Conservation (phyloP, 2,113 vertebrate species). For the Colius striatus region DNA sequence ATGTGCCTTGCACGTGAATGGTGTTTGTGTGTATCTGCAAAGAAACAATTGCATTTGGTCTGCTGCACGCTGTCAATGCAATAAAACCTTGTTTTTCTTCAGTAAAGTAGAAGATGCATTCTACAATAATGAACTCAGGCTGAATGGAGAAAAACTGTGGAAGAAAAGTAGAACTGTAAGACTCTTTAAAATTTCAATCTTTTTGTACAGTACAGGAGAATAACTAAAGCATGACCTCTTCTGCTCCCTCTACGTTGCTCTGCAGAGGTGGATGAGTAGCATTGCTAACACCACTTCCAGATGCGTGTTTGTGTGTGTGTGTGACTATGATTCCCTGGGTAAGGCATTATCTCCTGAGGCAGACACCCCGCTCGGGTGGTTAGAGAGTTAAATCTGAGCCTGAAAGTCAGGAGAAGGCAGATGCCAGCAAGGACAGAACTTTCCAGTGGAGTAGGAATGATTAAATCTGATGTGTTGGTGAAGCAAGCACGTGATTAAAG, state of each 20-base stretch:
- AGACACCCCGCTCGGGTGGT: not conserved
- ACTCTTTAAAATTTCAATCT: not conserved
- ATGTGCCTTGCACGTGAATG: not conserved
- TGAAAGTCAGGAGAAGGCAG: not conserved
- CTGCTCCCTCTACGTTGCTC: not conserved
- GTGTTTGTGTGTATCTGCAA: slow-evolving; percentile 1
- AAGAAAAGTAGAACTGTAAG: slow-evolving; percentile 97
- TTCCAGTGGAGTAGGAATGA: not conserved
- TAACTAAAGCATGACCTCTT: not conserved
- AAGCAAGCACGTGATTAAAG: not conserved
- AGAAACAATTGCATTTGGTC: not conserved
- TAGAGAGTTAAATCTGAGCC: not conserved
- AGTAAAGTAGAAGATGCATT: slow-evolving; percentile 97
- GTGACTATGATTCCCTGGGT: not conserved
- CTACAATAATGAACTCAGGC: slow-evolving; percentile 89
- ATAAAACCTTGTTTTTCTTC: slow-evolving; percentile 58
- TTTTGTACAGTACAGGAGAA: not conserved
- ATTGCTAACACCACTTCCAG: not conserved
- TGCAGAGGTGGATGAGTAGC: not conserved
- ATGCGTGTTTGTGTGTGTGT: not conserved
- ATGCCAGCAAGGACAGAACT: not conserved
- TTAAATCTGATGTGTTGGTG: not conserved
- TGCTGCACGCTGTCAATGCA: slow-evolving; percentile 26
- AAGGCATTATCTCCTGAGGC: not conserved
- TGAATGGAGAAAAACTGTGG: slow-evolving; percentile 92